phyloP scores from a whole-genome alignment of 1,140 invertebrate genomes.

The Caenorhabditis remanei region DNA sequence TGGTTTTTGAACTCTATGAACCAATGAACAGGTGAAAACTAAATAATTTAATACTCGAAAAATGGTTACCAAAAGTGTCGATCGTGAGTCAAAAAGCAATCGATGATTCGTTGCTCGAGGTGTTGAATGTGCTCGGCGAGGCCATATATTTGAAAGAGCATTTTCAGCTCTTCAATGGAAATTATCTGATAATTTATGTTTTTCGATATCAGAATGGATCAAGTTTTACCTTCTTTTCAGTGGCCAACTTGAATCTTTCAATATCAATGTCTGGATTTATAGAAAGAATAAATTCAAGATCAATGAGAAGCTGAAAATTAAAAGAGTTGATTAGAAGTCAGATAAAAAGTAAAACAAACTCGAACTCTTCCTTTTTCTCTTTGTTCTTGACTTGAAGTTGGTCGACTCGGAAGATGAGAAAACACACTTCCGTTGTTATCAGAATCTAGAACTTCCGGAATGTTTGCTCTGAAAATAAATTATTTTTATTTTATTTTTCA shows the following conservation, averaged over 20 bases:
- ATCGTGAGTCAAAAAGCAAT: constrained; percentile 32
- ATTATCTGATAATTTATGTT: constrained; percentile 19
- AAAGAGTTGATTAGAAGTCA: neutral
- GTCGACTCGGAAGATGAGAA: constrained; percentile 37
- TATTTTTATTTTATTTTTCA: too few relatives aligned
- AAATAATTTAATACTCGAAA: neutral
- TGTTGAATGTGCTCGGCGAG: constrained; percentile 31
- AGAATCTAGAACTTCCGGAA: constrained; percentile 31
- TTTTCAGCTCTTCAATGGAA: constrained; percentile 10
- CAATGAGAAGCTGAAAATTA: constrained; percentile 36
- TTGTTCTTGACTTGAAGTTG: constrained; percentile 31
- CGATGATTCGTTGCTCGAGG: constrained; percentile 33
- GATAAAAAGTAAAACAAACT: neutral
- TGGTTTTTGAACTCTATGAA: neutral
- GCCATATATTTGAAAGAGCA: constrained; percentile 27
- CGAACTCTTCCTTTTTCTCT: constrained; percentile 8
- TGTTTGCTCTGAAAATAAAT: constrained; percentile 33
- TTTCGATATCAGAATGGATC: neutral
- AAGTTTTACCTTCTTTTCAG: constrained; percentile 1
- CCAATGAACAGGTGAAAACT: constrained; percentile 29
- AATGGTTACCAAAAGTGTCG: constrained; percentile 13
- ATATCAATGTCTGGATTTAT: constrained; percentile 17
- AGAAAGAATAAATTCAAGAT: constrained; percentile 31
- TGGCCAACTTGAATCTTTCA: constrained; percentile 5
- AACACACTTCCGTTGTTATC: constrained; percentile 37